A percentile compares a stretch with the other conserved stretches of the same genome.
Evolutionary conservation across 2,888 invertebrate species (phyloP).

Genomic region (Drosophila histrio): DNA sequence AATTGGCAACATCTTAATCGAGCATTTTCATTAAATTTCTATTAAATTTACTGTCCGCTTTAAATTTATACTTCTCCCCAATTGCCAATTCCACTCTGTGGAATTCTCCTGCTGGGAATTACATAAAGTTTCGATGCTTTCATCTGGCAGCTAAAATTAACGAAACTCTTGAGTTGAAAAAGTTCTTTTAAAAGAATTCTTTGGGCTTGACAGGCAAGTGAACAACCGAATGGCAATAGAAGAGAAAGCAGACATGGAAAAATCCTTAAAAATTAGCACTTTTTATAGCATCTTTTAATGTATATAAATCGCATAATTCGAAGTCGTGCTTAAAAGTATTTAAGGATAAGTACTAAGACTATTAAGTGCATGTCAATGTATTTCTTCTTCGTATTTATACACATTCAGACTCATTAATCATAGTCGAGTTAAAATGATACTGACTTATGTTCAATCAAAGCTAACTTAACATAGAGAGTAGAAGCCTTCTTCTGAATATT

Average conservation of each 20-base stretch:
- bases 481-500: too few species aligned
- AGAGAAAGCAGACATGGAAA: not conserved
- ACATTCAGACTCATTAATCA: too few species aligned
- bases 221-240: not conserved
- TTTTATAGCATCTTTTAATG: not conserved
- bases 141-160: not conserved
- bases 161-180: not conserved
- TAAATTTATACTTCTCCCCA: not conserved
- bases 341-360: too few species aligned
- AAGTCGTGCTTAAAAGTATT: not conserved
- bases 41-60: constrained; percentile 8
- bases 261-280: not conserved
- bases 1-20: constrained; percentile 37
- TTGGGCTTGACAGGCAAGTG: not conserved
- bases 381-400: too few species aligned
- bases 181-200: not conserved
- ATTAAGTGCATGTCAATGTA: too few species aligned
- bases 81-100: not conserved
- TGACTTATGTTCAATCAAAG: too few species aligned
- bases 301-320: not conserved
- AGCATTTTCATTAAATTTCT: constrained; percentile 44
- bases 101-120: not conserved
- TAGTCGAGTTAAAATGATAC: too few species aligned
- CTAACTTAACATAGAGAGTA: too few species aligned
- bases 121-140: not conserved